Percentiles rank a stretch among this genome's conserved stretches.
Evolutionary conservation across 2,113 vertebrate species (phyloP).

Genomic region (Austrofundulus limnaeus): DNA sequence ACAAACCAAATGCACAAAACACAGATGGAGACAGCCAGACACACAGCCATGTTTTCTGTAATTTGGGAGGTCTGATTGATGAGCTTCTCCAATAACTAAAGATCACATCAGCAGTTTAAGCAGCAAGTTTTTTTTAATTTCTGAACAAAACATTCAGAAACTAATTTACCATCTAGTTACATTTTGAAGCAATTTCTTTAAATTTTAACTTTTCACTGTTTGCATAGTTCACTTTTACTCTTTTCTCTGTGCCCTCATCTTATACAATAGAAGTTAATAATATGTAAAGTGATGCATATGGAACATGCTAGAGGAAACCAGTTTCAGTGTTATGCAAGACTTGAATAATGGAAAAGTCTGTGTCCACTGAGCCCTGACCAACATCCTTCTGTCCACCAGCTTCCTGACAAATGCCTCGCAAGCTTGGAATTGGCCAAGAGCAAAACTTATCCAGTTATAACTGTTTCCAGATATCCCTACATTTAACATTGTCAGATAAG

Average conservation of each 20-base stretch:
- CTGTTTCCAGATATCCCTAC: neutral
- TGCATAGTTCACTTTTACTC: neutral
- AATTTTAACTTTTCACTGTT: no score
- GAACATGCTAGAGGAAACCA: conserved; percentile 39
- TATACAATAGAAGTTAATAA: conserved; percentile 19
- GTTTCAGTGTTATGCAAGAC: conserved; percentile 53
- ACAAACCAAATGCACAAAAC: conserved; percentile 15
- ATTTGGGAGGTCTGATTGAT: conserved; percentile 57
- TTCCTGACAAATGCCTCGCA: conserved; percentile 31
- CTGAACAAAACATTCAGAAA: neutral
- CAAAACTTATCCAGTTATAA: conserved; percentile 7
- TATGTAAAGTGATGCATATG: conserved; percentile 37
- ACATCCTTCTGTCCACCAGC: conserved; percentile 34
- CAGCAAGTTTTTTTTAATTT: conserved; percentile 36
- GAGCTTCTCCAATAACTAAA: conserved; percentile 42
- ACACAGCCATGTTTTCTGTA: no score
- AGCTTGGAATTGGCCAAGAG: conserved; percentile 6
- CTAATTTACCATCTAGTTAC: neutral
- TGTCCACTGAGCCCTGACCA: conserved; percentile 55
- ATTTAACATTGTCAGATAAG: conserved; percentile 1
- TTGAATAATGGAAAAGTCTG: conserved; percentile 59
- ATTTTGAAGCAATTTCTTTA: neutral
- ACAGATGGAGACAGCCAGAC: conserved; percentile 1
- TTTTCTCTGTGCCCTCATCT: conserved; percentile 10
- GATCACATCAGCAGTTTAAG: conserved; percentile 50